Evolutionary conservation across 2,797 vertebrate genomes (phyloP).

Genomic region (Ciconia nigra): DNA sequence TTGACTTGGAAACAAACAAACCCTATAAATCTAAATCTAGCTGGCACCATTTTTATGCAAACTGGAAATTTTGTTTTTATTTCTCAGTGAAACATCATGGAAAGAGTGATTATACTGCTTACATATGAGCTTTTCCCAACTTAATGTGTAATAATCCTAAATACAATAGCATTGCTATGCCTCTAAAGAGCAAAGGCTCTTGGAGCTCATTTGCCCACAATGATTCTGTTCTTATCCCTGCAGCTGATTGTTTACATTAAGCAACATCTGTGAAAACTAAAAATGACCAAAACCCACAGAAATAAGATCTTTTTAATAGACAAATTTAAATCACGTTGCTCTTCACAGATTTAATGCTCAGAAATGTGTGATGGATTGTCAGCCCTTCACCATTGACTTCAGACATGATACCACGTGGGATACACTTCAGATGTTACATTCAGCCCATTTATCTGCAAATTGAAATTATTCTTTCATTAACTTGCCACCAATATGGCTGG

Average conservation of each 20-base stretch:
- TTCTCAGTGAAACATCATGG: background rate
- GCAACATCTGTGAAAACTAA: background rate
- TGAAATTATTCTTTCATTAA: background rate
- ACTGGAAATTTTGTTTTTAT: background rate
- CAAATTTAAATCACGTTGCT: background rate
- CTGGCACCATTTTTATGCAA: background rate
- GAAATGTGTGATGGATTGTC: background rate
- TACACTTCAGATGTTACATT: background rate
- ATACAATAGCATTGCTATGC: background rate
- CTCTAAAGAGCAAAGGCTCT: background rate
- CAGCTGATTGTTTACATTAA: background rate
- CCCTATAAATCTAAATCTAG: background rate
- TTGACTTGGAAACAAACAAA: background rate
- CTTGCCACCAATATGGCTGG: background rate
- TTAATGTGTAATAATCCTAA: background rate
- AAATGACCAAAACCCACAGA: background rate
- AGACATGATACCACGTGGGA: background rate
- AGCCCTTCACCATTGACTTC: background rate
- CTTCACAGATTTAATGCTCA: background rate
- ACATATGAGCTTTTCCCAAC: background rate
- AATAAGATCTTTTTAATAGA: background rate
- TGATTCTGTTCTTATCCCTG: background rate
- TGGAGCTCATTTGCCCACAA: background rate
- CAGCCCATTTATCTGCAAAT: background rate
- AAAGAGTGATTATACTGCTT: background rate